Base-by-base conservation (phyloP, 2,888 invertebrate genomes). In the Vannuccia rotundouncinata region DNA sequence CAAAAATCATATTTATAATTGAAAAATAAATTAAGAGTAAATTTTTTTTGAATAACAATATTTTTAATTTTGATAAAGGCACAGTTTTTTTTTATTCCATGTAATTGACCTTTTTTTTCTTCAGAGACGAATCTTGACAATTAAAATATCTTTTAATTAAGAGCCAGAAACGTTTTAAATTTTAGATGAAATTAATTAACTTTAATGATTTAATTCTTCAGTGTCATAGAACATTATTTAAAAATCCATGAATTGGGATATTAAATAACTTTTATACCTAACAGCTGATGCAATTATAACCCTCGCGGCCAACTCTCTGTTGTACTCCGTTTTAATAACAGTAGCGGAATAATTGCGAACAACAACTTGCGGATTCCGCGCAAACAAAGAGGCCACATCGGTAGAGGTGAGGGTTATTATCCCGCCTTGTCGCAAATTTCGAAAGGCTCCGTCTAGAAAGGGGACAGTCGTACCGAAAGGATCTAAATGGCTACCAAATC, bases 341-440 rank as follows among this genome's bases (percentile, higher is more conserved):
- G 83, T 82, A 0, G 86, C 86, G 22, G 82, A 81, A 79, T 85
- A 87, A 75, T 84, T 84, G 10, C 86, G 83, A 60, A 83, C 79
- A 0, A 85, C 84, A 0, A 85, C 84, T 29, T 85, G 82, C 0
- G 85, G 83, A 29, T 84, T 83, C 29, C 86, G 83, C 22, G 85
- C 84, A 82, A 85, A 86, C 76, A 85, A 83, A n/a, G 85, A 82
- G 1, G 85, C 84, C 1, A 86, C 83, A 81, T 87, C 86, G 0
- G 86, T 84, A 1, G 85, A 83, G n/a, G 85, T 83, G 1, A 87
- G 30, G 78, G 85, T 85, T 0, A 84, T 78, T 1, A 86, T 81
- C 1, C 86, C 86, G 31, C 84, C 82, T 80, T 85, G 83, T 17
- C 83, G 83, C 0, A 86, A 74, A 81, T 85, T 86, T 1, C 84